Conservation (phyloP, 2,797 vertebrate species). For the Emydoidea blandingii region DNA sequence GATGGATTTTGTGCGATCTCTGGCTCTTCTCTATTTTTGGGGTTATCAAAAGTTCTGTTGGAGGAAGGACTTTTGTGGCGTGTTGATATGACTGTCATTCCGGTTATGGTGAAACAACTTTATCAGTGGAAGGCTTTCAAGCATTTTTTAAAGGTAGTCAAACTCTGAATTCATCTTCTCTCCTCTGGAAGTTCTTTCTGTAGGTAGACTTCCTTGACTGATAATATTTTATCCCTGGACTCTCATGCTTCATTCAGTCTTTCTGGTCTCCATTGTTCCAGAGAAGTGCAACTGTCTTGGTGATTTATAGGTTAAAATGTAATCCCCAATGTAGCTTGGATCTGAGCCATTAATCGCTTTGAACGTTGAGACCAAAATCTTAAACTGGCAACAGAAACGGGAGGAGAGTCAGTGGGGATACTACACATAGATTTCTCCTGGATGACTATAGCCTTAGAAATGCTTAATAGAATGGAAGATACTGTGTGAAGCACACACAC, state of each 20-base stretch:
- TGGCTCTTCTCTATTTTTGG: too few species aligned
- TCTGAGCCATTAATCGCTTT: background rate
- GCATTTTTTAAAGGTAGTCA: too few species aligned
- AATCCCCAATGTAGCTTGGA: background rate
- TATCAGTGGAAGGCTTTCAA: too few species aligned
- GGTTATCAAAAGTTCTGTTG: too few species aligned
- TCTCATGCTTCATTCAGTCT: background rate
- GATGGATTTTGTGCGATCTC: too few species aligned
- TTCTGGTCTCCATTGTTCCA: background rate
- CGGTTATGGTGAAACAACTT: too few species aligned
- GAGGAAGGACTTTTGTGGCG: too few species aligned
- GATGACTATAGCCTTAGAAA: background rate
- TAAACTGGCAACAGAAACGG: background rate
- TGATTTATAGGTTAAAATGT: background rate
- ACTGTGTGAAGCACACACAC: background rate
- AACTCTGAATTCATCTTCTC: too few species aligned
- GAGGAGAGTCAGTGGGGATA: background rate
- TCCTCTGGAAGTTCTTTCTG: background rate
- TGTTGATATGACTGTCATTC: too few species aligned
- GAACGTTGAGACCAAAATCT: background rate
- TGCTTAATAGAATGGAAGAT: background rate
- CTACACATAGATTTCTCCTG: background rate
- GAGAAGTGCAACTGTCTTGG: background rate
- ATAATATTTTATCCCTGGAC: background rate
- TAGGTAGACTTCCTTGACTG: background rate